Base-by-base conservation (phyloP, 1,140 invertebrate species). In the Listronotus oregonensis region DNA sequence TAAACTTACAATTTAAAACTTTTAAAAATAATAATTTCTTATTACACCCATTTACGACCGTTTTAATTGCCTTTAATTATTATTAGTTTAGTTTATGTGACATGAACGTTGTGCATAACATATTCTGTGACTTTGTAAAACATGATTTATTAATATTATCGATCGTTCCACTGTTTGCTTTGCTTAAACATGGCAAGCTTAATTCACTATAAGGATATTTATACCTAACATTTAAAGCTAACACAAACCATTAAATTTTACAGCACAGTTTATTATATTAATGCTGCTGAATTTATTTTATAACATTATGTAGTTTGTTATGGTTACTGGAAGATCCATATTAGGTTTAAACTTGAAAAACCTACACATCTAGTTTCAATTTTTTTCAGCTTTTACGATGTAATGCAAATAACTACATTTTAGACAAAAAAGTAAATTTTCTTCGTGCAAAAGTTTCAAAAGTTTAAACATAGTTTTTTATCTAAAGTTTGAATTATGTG, bases 111-210 rank as follows among this genome's bases (percentile, higher is more conserved):
- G 51, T 54, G 51, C 51, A 54, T 9, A 39, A 39, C 51, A 34
- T 54, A 54, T 67, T 57, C 65, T 47, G 54, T 62, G 44, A 67
- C 58, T 67, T 62, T 62, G 65, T 56, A 37, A n/a, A 67, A 47
- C 34, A 57, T 67, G 65, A 67, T 67, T 67, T 67, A 67, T 67
- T 59, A 52, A 67, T 62, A 67, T 67, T 67, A 67, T 67, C 59
- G 65, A 67, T 57, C 65, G 31, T 27, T 27, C 40, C 15, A 42
- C 42, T 67, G 65, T 62, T 67, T 62, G 60, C 65, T 57, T 62
- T 40, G 50, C 64, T 66, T 34, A 37, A 66, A 66, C 47, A 65
- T 44, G 46, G 55, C 40, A 49, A n/a, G 51, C 49, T 65, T 50
- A 42, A 65, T 65, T 31, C 47, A 31, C 54, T 39, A 40, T 42